phyloP scores from a whole-genome alignment of 2,113 vertebrate genomes.

The Platichthys stellatus region DNA sequence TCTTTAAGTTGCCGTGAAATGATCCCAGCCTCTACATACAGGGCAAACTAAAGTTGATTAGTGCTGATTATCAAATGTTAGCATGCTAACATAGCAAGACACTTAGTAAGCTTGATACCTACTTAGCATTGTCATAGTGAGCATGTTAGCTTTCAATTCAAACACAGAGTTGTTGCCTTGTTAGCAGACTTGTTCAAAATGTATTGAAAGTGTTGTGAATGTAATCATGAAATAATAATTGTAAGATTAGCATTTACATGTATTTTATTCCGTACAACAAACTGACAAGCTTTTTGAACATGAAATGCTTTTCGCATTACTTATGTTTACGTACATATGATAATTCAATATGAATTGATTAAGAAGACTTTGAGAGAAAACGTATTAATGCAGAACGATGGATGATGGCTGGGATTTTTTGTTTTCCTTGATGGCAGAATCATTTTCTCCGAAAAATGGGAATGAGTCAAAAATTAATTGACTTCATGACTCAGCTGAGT shows the following conservation, averaged over 20 bases:
- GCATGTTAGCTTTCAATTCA: neutral
- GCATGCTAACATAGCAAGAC: neutral
- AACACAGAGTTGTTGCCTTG: neutral
- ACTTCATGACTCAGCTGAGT: neutral
- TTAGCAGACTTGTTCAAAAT: no score
- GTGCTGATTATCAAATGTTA: neutral
- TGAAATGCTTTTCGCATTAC: conserved; percentile 18
- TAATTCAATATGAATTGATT: conserved; percentile 66
- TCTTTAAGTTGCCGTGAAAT: no score
- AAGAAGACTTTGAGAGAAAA: conserved; percentile 3
- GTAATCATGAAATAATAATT: neutral
- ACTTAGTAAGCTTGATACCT: no score
- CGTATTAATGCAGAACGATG: conserved; percentile 6
- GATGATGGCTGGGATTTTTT: no score
- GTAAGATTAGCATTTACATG: neutral
- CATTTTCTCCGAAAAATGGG: neutral
- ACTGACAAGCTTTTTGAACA: conserved; percentile 24
- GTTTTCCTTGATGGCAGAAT: neutral
- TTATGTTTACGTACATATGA: neutral
- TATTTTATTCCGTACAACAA: conserved; percentile 18
- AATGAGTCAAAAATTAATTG: neutral
- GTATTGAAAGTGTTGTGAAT: neutral
- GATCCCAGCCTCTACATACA: neutral
- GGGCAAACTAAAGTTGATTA: neutral
- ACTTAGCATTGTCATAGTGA: no score